Conservation (phyloP, 2,888 invertebrate genomes). For the Sympetrum striolatum region DNA sequence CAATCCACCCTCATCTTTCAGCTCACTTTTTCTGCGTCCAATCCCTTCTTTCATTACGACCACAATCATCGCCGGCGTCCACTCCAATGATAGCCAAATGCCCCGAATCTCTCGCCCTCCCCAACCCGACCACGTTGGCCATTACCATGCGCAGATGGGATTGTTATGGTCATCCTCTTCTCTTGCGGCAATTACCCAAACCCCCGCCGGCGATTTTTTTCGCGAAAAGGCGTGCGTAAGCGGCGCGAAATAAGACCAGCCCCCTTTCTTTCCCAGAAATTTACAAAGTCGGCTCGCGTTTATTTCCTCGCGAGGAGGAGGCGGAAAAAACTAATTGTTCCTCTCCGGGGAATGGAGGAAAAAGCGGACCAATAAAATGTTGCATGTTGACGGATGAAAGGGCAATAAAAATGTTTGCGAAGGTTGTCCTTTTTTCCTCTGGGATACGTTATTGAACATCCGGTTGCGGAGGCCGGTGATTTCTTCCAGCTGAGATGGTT, state of each 20-base stretch:
- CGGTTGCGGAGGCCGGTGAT: slow-evolving; percentile 6
- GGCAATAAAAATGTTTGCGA: slow-evolving; percentile 25
- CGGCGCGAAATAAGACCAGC: background rate
- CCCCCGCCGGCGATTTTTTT: background rate
- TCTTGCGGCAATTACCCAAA: background rate
- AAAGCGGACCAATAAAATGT: slow-evolving; percentile 1
- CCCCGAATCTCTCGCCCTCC: background rate
- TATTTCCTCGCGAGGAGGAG: background rate
- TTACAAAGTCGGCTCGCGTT: background rate
- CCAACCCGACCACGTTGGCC: background rate
- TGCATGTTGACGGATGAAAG: background rate
- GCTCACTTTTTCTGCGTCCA: background rate
- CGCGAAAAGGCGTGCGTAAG: background rate
- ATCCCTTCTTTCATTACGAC: background rate
- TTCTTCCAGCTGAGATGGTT: background rate
- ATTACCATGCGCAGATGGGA: too few relatives aligned
- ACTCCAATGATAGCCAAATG: background rate
- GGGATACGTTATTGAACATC: slow-evolving; percentile 9
- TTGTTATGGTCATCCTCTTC: too few relatives aligned
- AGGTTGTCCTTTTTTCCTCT: background rate
- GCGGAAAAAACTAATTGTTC: background rate
- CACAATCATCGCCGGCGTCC: background rate
- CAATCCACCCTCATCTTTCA: background rate
- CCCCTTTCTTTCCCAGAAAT: background rate
- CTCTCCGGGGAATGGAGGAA: background rate